A percentile compares a stretch with the other conserved stretches of the same genome.
These are phyloP conservation scores for Chloroclysta siterata DNA, from an alignment of 2,888 invertebrate species.

Conservation along the genomic window DNA sequence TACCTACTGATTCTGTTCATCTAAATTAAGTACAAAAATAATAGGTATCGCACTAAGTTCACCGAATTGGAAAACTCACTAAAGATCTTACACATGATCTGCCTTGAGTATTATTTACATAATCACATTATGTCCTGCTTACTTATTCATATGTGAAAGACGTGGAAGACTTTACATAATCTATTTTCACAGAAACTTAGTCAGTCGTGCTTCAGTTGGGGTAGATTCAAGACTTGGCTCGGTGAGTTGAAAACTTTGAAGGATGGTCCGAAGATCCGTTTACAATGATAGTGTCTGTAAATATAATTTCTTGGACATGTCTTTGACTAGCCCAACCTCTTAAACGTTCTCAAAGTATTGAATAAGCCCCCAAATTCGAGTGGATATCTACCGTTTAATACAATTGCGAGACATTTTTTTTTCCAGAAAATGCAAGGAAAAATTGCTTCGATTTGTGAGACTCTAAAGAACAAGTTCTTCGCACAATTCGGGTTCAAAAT, in stretches of 20 bases:
- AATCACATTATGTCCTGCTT: constrained; percentile 18
- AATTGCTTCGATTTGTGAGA: constrained; percentile 36
- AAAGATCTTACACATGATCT: constrained; percentile 41
- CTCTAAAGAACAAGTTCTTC: constrained; percentile 51
- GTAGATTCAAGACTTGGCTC: constrained; percentile 5
- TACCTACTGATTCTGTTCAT: no score
- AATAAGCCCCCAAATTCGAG: no score
- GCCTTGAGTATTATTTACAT: constrained; percentile 30
- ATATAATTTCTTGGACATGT: background rate
- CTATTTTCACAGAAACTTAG: background rate
- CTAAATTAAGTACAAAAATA: no score
- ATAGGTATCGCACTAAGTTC: constrained; percentile 2
- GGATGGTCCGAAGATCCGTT: background rate
- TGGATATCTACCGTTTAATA: no score
- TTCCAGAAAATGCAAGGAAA: constrained; percentile 43
- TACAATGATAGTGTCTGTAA: background rate
- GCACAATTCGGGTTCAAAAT: constrained; percentile 67
- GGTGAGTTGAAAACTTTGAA: constrained; percentile 1
- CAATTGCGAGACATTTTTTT: background rate
- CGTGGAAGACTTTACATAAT: constrained; percentile 9
- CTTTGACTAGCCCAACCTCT: background rate
- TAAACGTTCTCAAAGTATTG: background rate
- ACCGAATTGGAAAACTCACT: constrained; percentile 33
- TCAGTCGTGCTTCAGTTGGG: constrained; percentile 26
- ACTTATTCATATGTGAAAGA: constrained; percentile 1